Evolutionary conservation across 2,797 vertebrate species (phyloP).

Genomic region (Ficedula albicollis): DNA sequence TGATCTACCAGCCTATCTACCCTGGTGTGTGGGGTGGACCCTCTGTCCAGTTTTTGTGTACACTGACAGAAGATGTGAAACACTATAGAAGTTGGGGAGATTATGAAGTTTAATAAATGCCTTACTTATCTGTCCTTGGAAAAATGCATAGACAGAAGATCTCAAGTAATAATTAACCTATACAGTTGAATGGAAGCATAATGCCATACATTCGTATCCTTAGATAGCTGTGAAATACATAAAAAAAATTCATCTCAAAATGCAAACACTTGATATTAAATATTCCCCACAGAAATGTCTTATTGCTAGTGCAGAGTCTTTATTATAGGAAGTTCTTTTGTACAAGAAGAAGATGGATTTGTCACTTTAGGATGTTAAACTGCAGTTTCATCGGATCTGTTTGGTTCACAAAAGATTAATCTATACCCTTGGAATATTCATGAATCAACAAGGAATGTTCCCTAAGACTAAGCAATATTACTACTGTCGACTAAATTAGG

Average conservation of each 20-base stretch:
- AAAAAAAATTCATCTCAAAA: slow-evolving; percentile 31
- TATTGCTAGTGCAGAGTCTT: slow-evolving; percentile 54
- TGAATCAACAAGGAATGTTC: slow-evolving; percentile 69
- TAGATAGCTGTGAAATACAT: not conserved
- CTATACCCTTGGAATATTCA: slow-evolving; percentile 70
- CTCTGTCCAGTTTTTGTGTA: not conserved
- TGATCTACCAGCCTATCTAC: not conserved
- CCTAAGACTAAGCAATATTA: slow-evolving; percentile 52
- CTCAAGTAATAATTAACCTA: not conserved
- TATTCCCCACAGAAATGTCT: slow-evolving; percentile 39
- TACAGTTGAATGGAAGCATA: not conserved
- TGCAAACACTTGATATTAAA: slow-evolving; percentile 52
- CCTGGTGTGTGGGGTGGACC: not conserved
- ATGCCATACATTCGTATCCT: not conserved
- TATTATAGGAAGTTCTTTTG: slow-evolving; percentile 59
- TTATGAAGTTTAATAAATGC: not conserved
- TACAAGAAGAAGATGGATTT: slow-evolving; percentile 60
- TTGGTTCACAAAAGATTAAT: slow-evolving; percentile 65
- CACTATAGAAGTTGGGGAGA: not conserved
- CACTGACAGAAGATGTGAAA: not conserved
- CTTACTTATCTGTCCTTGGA: not conserved
- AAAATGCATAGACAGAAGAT: not conserved
- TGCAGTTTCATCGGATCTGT: slow-evolving; percentile 53
- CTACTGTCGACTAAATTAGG: slow-evolving; percentile 49
- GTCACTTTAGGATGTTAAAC: slow-evolving; percentile 63